These are phyloP conservation scores for Macrobrachium rosenbergii DNA, from an alignment of 1,140 invertebrate species.

Conservation along the genomic window DNA sequence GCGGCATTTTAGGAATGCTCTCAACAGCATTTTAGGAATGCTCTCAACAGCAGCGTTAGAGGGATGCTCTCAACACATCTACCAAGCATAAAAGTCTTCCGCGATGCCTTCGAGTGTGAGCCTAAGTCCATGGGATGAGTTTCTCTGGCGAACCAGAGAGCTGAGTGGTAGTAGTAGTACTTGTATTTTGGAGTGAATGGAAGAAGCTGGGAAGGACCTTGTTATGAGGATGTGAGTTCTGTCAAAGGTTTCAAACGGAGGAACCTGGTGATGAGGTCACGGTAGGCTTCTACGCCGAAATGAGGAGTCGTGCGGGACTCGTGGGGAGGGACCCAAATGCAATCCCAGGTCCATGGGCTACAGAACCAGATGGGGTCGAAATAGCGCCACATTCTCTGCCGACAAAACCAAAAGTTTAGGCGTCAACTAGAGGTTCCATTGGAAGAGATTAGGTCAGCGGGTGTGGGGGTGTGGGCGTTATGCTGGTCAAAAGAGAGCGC, in stretches of 20 bases:
- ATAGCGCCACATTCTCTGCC: neutral
- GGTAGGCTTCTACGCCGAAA: conserved; percentile 11
- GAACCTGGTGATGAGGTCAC: neutral
- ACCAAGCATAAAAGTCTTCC: too few species aligned
- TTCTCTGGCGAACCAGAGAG: too few species aligned
- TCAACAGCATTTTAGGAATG: too few species aligned
- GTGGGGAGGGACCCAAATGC: conserved; percentile 18
- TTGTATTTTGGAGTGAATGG: too few species aligned
- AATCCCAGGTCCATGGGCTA: conserved; percentile 2
- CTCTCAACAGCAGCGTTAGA: too few species aligned
- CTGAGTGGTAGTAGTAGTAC: too few species aligned
- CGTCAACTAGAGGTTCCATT: neutral
- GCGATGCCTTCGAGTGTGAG: too few species aligned
- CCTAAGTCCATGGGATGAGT: too few species aligned
- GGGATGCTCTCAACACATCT: too few species aligned
- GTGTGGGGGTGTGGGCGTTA: too few species aligned
- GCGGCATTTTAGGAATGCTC: neutral
- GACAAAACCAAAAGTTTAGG: neutral
- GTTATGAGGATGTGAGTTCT: neutral
- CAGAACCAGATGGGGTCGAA: conserved; percentile 13
- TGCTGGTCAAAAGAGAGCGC: too few species aligned
- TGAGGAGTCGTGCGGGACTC: conserved; percentile 2
- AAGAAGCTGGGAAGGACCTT: neutral
- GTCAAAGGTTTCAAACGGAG: neutral
- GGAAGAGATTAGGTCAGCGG: neutral